Conservation (phyloP, 92 coral and sea anemone species). For the Epizoanthus ramosus region DNA sequence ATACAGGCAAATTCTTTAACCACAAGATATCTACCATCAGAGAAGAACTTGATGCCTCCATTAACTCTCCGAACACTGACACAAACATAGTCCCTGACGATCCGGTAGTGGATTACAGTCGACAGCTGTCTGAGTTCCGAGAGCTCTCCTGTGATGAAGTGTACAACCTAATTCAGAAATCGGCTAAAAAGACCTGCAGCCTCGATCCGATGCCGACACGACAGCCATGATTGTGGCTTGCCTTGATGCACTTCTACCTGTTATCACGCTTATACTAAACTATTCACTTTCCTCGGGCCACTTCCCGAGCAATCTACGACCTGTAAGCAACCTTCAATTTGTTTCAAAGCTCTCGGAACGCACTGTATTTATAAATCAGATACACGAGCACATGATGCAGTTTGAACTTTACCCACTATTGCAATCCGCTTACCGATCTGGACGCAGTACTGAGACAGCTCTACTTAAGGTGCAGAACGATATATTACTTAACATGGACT, state of each 20-base stretch:
- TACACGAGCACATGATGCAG: conserved; percentile 24
- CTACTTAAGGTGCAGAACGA: too few species aligned
- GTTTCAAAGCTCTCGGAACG: conserved; percentile 21
- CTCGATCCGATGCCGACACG: conserved; percentile 53
- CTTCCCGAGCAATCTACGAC: conserved; percentile 44
- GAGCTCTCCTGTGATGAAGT: conserved; percentile 9
- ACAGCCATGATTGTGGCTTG: conserved; percentile 49
- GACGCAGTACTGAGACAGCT: conserved; percentile 12
- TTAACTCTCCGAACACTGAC: background rate
- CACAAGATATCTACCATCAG: conserved; percentile 50
- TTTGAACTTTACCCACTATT: conserved; percentile 16
- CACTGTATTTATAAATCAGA: conserved; percentile 6
- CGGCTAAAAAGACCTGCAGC: conserved; percentile 60
- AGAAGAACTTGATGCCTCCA: conserved; percentile 30
- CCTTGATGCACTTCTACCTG: conserved; percentile 51
- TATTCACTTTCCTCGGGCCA: conserved; percentile 42
- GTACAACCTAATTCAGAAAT: conserved; percentile 40
- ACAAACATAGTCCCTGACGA: conserved; percentile 21
- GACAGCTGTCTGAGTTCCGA: conserved; percentile 7
- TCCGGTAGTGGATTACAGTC: conserved; percentile 14
- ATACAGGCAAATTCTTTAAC: conserved; percentile 57
- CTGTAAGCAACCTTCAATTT: conserved; percentile 49
- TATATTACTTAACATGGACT: background rate
- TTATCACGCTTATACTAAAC: conserved; percentile 47
- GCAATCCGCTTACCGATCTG: background rate